Conservation (phyloP, 2,797 vertebrate genomes). For the Lithobates sylvaticus region DNA sequence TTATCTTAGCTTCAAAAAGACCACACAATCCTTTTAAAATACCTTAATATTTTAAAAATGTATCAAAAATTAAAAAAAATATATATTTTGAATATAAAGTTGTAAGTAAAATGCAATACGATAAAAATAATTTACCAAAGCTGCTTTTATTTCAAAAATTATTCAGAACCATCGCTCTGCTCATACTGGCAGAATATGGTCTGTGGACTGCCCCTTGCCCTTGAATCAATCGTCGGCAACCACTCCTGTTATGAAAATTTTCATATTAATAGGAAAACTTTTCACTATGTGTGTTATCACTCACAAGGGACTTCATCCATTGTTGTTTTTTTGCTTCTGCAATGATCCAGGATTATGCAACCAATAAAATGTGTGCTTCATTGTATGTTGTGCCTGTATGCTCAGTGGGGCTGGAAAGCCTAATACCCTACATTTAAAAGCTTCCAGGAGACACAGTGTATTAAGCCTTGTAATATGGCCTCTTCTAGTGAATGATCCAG, state of each 20-base stretch:
- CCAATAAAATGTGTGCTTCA: not conserved
- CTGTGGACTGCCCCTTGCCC: not conserved
- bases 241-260: not conserved
- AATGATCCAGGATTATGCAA: not conserved
- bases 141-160: too few species aligned
- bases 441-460: conserved; percentile 27
- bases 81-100: too few species aligned
- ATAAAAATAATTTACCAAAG: too few species aligned
- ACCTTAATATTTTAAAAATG: too few species aligned
- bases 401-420: not conserved
- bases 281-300: not conserved
- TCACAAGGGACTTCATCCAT: not conserved
- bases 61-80: too few species aligned
- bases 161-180: not conserved
- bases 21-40: too few species aligned
- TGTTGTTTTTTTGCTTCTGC: not conserved
- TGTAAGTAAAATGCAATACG: too few species aligned
- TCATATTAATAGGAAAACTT: not conserved
- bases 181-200: not conserved
- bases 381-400: conserved; percentile 16
- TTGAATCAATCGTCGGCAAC: not conserved
- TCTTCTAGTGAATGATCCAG: conserved; percentile 23
- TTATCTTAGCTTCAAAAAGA: not conserved
- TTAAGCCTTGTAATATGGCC: conserved; percentile 51
- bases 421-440: conserved; percentile 10